Evolutionary conservation across 92 coral and sea anemone species (phyloP).

Genomic region (Palythoa heliodiscus): DNA sequence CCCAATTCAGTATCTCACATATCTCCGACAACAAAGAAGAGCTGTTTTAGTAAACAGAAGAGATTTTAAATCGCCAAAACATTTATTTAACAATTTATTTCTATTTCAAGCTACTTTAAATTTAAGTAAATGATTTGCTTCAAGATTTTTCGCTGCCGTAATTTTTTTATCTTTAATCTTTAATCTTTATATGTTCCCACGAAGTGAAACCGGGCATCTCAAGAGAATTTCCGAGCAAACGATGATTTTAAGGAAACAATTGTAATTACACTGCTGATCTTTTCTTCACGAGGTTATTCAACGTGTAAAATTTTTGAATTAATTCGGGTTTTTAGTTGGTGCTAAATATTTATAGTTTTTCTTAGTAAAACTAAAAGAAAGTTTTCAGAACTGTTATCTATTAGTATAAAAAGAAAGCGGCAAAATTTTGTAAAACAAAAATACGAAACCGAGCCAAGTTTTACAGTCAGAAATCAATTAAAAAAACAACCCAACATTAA

Average conservation of each 20-base stretch:
- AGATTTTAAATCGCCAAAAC: not conserved
- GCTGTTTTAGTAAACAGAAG: not conserved
- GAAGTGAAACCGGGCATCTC: not conserved
- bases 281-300: not conserved
- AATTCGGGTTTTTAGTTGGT: not conserved
- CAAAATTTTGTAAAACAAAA: not conserved
- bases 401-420: not conserved
- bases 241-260: not conserved
- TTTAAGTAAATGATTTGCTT: not conserved
- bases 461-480: not conserved
- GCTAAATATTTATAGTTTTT: conserved; percentile 1
- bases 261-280: not conserved
- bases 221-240: not conserved
- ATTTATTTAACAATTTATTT: not conserved
- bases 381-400: not conserved
- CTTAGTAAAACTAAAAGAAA: not conserved
- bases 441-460: not conserved
- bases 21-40: not conserved
- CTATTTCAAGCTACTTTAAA: not conserved
- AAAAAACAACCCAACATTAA: not conserved
- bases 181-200: not conserved
- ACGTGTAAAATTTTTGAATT: not conserved
- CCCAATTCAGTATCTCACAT: not conserved
- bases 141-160: not conserved
- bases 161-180: not conserved